These are phyloP conservation scores for Hirundichthys speculiger DNA, from an alignment of 2,113 vertebrate genomes.

Conservation along the genomic window DNA sequence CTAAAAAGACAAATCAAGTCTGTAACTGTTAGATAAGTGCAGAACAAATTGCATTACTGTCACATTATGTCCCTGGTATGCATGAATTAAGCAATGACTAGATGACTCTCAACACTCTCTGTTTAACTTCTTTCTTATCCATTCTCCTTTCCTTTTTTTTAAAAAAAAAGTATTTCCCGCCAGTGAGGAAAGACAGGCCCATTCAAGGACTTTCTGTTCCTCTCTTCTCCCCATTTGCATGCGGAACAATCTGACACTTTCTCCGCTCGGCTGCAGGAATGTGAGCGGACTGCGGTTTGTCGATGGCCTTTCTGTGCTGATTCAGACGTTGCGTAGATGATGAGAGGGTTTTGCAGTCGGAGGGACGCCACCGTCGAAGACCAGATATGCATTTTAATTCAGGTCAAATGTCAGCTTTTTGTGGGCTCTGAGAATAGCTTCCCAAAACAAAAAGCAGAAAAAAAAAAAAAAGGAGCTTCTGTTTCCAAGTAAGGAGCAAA, in stretches of 20 bases:
- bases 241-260: constrained; percentile 68
- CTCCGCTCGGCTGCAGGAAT: constrained; percentile 53
- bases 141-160: constrained; percentile 21
- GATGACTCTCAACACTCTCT: constrained; percentile 41
- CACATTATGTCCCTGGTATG: constrained; percentile 75
- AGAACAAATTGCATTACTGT: constrained; percentile 80
- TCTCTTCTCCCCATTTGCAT: constrained; percentile 62
- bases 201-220: constrained; percentile 30
- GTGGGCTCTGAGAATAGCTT: constrained; percentile 24
- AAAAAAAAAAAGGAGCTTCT: constrained; percentile 13
- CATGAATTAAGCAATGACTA: constrained; percentile 73
- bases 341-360: constrained; percentile 43
- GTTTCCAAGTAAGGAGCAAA: constrained; percentile 14
- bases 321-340: constrained; percentile 62
- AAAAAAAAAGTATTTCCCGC: constrained; percentile 56
- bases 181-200: constrained; percentile 33
- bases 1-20: constrained; percentile 63
- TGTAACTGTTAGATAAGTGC: constrained; percentile 72
- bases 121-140: constrained; percentile 40
- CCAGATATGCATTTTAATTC: constrained; percentile 62
- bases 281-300: constrained; percentile 63
- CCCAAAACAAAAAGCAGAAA: background rate
- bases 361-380: constrained; percentile 42
- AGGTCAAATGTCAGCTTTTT: constrained; percentile 63
- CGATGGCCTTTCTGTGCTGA: constrained; percentile 64